phyloP scores from a whole-genome alignment of 2,113 vertebrate species.

The Sturnus vulgaris region DNA sequence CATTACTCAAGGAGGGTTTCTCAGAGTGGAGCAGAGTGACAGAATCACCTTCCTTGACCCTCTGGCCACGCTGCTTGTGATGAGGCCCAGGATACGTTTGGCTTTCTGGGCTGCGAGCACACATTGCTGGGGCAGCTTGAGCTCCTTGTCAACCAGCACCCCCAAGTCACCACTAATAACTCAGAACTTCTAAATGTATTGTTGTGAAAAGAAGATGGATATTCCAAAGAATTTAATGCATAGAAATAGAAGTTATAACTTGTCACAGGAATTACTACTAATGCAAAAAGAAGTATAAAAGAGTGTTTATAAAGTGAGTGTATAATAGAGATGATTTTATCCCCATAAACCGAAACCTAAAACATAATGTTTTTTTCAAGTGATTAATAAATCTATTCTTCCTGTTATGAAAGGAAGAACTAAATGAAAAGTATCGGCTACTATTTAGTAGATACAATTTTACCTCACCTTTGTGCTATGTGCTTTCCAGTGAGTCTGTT shows the following conservation, averaged over 20 bases:
- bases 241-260: background rate
- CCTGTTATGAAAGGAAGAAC: background rate
- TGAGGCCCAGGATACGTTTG: background rate
- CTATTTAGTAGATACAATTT: background rate
- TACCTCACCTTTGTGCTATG: background rate
- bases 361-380: background rate
- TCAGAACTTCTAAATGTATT: background rate
- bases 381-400: background rate
- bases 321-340: background rate
- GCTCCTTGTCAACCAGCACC: background rate
- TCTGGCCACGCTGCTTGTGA: background rate
- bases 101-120: fast-evolving
- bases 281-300: background rate
- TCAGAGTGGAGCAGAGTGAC: background rate
- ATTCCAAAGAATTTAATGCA: background rate
- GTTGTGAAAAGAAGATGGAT: background rate
- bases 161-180: background rate
- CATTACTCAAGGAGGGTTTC: background rate
- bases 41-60: background rate
- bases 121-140: no score
- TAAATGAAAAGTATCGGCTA: background rate
- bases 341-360: no score
- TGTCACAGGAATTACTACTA: background rate
- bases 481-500: background rate
- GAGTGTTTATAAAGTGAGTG: background rate